These are phyloP conservation scores for Drosophila aff. DNA, from an alignment of 1,140 invertebrate species.

Conservation along the genomic window DNA sequence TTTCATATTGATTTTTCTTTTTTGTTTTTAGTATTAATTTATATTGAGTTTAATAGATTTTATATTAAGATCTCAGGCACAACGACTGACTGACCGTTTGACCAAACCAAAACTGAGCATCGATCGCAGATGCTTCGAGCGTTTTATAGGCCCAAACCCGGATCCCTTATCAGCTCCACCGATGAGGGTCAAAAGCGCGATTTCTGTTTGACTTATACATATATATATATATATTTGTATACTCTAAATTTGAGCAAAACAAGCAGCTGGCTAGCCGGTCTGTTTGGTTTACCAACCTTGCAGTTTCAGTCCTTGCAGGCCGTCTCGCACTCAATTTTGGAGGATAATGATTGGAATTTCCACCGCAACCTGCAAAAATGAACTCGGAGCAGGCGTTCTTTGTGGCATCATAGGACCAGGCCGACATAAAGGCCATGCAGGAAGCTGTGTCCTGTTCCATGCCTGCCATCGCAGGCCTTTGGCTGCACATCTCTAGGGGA, in stretches of 20 bases:
- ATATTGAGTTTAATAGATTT: neutral
- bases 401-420: slow-evolving; percentile 88
- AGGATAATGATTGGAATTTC: slow-evolving; percentile 68
- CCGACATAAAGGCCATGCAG: slow-evolving; percentile 72
- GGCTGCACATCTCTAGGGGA: slow-evolving; percentile 39
- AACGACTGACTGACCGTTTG: slow-evolving; percentile 6
- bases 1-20: slow-evolving; percentile 56
- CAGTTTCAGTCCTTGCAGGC: slow-evolving; percentile 64
- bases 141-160: slow-evolving; percentile 71
- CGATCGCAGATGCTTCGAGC: neutral
- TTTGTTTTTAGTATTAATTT: neutral
- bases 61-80: slow-evolving; percentile 4
- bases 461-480: slow-evolving; percentile 53
- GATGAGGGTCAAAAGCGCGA: slow-evolving; percentile 55
- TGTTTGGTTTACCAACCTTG: slow-evolving; percentile 16
- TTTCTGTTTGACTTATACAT: slow-evolving; percentile 16
- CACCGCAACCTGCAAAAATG: slow-evolving; percentile 88
- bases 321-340: slow-evolving; percentile 51
- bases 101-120: slow-evolving; percentile 46
- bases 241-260: slow-evolving; percentile 16
- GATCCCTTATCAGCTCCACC: slow-evolving; percentile 49
- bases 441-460: slow-evolving; percentile 65
- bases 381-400: slow-evolving; percentile 91
- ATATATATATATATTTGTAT: neutral
- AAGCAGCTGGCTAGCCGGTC: slow-evolving; percentile 22